A percentile compares a stretch with the other conserved stretches of the same genome.
phyloP scores from a whole-genome alignment of 2,888 invertebrate species.

The Agapostemon virescens region DNA sequence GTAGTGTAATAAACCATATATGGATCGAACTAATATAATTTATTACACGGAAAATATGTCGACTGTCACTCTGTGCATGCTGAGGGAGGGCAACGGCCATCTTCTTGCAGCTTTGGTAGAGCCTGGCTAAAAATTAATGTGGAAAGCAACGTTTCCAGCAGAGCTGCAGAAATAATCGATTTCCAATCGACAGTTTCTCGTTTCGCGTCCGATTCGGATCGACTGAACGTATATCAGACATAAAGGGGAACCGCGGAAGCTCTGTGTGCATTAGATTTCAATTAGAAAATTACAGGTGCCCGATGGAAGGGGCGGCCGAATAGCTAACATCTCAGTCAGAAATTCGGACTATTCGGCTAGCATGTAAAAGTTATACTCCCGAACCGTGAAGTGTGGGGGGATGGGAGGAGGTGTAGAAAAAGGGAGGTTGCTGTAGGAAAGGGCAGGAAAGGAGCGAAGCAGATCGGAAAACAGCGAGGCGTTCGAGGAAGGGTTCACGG shows the following conservation, averaged over 20 bases:
- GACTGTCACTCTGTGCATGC: no score
- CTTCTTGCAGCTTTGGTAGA: no score
- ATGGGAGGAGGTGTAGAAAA: neutral
- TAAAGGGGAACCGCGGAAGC: neutral
- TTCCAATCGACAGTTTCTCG: neutral
- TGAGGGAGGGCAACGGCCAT: no score
- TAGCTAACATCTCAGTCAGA: neutral
- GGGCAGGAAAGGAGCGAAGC: neutral
- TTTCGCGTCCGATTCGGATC: neutral
- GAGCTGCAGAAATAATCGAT: neutral
- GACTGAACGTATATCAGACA: neutral
- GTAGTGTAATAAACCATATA: no score
- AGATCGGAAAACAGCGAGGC: conserved; percentile 40
- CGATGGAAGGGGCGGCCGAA: neutral
- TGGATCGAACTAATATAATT: no score
- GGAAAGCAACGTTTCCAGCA: neutral
- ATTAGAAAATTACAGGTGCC: conserved; percentile 14
- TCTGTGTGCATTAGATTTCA: conserved; percentile 1
- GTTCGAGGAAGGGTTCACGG: conserved; percentile 32
- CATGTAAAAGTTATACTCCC: conserved; percentile 6
- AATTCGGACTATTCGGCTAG: neutral
- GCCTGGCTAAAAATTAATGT: neutral
- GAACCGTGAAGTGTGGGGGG: neutral
- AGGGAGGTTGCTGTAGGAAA: neutral
- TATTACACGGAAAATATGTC: no score